phyloP scores from a whole-genome alignment of 2,888 invertebrate species.

The Pandemis corylana region DNA sequence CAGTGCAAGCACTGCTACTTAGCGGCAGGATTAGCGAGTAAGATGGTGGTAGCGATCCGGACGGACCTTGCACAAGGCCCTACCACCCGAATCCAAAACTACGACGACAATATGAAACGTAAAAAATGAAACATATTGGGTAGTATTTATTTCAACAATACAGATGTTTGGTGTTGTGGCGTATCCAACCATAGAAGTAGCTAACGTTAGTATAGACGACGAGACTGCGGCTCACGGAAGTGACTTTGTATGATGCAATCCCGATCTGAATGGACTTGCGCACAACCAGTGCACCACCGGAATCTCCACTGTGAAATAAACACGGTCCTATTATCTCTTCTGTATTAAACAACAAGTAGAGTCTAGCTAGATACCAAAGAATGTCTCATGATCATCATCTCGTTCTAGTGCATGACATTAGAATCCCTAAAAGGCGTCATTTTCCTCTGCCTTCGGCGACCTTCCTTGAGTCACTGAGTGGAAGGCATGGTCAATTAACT shows the following conservation, averaged over 20 bases:
- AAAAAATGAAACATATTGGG: neutral
- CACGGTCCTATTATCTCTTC: neutral
- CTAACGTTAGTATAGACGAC: constrained; percentile 55
- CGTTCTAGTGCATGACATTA: too few relatives aligned
- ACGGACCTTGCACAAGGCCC: too few relatives aligned
- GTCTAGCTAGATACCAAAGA: neutral
- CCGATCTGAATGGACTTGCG: constrained; percentile 57
- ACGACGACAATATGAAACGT: too few relatives aligned
- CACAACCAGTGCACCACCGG: constrained; percentile 56
- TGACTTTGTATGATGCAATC: constrained; percentile 57
- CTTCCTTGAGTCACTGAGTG: too few relatives aligned
- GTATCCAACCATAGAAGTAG: constrained; percentile 50
- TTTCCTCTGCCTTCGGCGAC: too few relatives aligned
- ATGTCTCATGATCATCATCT: neutral
- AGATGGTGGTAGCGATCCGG: too few relatives aligned
- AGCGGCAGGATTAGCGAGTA: too few relatives aligned
- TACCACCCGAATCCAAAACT: too few relatives aligned
- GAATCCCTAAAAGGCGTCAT: too few relatives aligned
- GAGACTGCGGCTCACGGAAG: constrained; percentile 40
- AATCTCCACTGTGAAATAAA: constrained; percentile 52
- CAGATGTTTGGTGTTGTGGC: constrained; percentile 17
- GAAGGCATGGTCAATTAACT: too few relatives aligned
- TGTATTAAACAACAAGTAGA: neutral
- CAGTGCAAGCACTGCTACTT: too few relatives aligned
- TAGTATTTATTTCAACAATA: neutral